Evolutionary conservation across 2,797 vertebrate species (phyloP), one percentile per base, ranked within the genome.

Genomic region (Crypturellus tataupa): DNA sequence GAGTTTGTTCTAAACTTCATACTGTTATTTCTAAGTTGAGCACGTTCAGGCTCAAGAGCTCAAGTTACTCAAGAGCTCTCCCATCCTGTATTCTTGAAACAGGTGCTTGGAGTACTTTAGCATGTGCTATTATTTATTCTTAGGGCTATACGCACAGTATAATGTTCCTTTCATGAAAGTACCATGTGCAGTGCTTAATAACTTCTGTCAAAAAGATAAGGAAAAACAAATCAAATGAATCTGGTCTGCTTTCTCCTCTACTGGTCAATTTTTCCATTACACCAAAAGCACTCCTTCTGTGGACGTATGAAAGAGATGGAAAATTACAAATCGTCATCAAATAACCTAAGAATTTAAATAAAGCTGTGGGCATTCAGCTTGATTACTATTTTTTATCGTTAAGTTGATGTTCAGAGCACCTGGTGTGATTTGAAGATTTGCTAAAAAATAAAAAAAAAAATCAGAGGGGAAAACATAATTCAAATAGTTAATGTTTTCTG

Each of bases 161-260:
- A 11, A 14, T 8, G 14, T 15, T 55, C 15, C 18, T 87, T 62
- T 79, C 25, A 11, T 27, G 4, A 58, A 23, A 65, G 4, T n/a
- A 17, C 35, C 63, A 60, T 0, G 0, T 29, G 4, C 10, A 64
- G 44, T 31, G 46, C 15, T 79, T 40, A 47, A 39, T 27, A 82
- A 69, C 6, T 55, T 72, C 19, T 71, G 21, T 6, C 16, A 56
- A 67, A 81, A 10, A 31, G 3, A 17, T 27, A 35, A 20, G 3
- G 39, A 60, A 39, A 40, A 63, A 35, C 1, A 53, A 42, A 7
- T 65, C 9, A 17, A 55, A 49, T 29, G 1, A 72, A n/a, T 12
- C 20, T 72, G 44, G 64, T 47, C 31, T 71, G 21, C 27, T 6
- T 76, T 44, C 3, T 31, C 21, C 25, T 65, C 19, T 64, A 47